Evolutionary conservation across 1,140 invertebrate genomes (phyloP).

Genomic region (Neodiprion lecontei): DNA sequence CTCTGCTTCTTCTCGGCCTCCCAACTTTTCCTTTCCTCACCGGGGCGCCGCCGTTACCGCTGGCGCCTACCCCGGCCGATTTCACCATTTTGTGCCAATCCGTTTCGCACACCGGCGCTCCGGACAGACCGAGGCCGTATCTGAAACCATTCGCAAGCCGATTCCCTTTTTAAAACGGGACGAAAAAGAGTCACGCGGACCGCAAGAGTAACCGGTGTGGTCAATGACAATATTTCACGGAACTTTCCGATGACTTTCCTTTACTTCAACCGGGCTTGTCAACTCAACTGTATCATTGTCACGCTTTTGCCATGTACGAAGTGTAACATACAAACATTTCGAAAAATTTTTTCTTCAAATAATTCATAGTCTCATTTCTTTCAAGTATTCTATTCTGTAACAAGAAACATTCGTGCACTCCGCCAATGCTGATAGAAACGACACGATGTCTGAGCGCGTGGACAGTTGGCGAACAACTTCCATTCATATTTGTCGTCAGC

Average conservation of each 20-base stretch:
- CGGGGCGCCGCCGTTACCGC: slow-evolving; percentile 66
- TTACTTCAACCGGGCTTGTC: slow-evolving; percentile 18
- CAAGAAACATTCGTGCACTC: too few relatives aligned
- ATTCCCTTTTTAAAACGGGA: too few relatives aligned
- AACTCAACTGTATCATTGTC: too few relatives aligned
- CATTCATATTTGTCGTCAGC: too few relatives aligned
- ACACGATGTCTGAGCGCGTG: too few relatives aligned
- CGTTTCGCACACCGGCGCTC: slow-evolving; percentile 87
- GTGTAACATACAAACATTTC: too few relatives aligned
- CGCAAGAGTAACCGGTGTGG: neutral
- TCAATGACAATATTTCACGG: neutral
- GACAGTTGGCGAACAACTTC: too few relatives aligned
- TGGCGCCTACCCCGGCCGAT: slow-evolving; percentile 65
- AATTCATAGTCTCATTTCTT: too few relatives aligned
- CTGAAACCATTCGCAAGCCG: slow-evolving; percentile 51
- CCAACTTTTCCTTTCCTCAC: slow-evolving; percentile 84
- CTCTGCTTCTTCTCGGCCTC: slow-evolving; percentile 68
- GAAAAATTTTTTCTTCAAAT: too few relatives aligned
- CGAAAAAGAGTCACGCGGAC: neutral
- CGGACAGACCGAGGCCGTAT: slow-evolving; percentile 81
- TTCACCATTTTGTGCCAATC: slow-evolving; percentile 93
- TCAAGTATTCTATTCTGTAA: too few relatives aligned
- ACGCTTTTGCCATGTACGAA: too few relatives aligned
- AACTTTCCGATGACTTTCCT: slow-evolving; percentile 11
- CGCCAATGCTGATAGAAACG: too few relatives aligned